Percentiles rank a stretch among this genome's conserved stretches.
These are phyloP conservation scores for Aphodius sticticus DNA, from an alignment of 2,888 invertebrate species.

Conservation along the genomic window DNA sequence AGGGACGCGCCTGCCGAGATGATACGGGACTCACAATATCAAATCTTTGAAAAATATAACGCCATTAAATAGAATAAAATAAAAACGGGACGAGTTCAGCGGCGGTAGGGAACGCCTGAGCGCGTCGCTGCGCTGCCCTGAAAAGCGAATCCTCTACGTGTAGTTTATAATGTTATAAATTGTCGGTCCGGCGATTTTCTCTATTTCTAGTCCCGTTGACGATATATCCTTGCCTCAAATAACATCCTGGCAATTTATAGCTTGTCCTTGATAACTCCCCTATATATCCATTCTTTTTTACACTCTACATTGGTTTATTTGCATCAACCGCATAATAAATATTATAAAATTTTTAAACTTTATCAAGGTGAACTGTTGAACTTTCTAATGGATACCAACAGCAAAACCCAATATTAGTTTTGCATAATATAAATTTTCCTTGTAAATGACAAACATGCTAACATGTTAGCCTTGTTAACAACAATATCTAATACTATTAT, in stretches of 20 bases:
- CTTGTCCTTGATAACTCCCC: not conserved
- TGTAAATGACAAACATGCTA: too few species aligned
- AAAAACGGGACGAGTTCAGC: not conserved
- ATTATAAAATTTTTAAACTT: too few species aligned
- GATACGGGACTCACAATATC: not conserved
- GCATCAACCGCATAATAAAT: too few species aligned
- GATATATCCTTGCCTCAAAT: conserved; percentile 4
- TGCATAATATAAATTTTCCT: too few species aligned
- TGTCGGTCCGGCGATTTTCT: not conserved
- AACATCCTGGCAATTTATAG: not conserved
- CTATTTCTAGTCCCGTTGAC: not conserved
- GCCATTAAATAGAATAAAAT: not conserved
- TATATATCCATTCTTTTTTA: not conserved
- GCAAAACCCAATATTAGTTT: too few species aligned
- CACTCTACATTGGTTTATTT: too few species aligned
- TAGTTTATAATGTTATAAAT: conserved; percentile 4
- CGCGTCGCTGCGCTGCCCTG: not conserved
- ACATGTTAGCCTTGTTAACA: too few species aligned
- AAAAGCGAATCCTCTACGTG: not conserved
- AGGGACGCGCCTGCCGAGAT: not conserved
- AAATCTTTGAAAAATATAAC: not conserved
- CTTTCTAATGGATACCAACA: too few species aligned
- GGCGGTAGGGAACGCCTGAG: not conserved
- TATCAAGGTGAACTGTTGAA: too few species aligned
- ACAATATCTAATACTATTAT: too few species aligned